A percentile compares a stretch with the other conserved stretches of the same genome.
Conservation (phyloP, 2,888 invertebrate species). For the Meiosimyza platycephala region DNA sequence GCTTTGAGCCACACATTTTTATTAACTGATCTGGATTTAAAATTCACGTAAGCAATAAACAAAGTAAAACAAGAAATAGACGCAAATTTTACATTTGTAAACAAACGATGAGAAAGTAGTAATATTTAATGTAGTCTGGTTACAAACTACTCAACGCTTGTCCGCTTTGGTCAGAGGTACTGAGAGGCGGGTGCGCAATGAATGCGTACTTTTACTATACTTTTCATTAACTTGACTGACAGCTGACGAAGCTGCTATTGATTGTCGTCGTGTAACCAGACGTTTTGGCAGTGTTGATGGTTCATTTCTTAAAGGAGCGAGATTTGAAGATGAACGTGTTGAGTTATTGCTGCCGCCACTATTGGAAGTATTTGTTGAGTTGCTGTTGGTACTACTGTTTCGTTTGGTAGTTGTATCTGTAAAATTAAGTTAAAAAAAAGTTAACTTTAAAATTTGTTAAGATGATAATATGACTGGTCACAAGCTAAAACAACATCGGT, state of each 20-base stretch:
- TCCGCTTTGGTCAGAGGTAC: conserved; percentile 67
- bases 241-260: conserved; percentile 52
- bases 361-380: conserved; percentile 46
- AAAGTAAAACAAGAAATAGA: too few relatives aligned
- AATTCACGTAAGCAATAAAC: too few relatives aligned
- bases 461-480: too few relatives aligned
- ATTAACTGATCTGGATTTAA: too few relatives aligned
- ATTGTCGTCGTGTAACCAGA: conserved; percentile 66
- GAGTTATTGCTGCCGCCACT: conserved; percentile 42
- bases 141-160: conserved; percentile 61
- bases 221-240: conserved; percentile 29
- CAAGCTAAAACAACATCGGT: too few relatives aligned
- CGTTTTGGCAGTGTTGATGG: conserved; percentile 50
- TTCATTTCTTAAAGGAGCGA: conserved; percentile 2
- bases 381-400: conserved; percentile 34
- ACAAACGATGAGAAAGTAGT: neutral
- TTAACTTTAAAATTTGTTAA: too few relatives aligned
- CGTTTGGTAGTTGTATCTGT: conserved; percentile 30
- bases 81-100: too few relatives aligned
- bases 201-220: conserved; percentile 48
- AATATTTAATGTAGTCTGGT: conserved; percentile 45
- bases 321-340: conserved; percentile 45
- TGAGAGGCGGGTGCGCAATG: conserved; percentile 68
- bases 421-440: conserved; percentile 9
- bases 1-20: too few relatives aligned